phyloP scores from a whole-genome alignment of 1,140 invertebrate species.

The Drosophila ercepeae region DNA sequence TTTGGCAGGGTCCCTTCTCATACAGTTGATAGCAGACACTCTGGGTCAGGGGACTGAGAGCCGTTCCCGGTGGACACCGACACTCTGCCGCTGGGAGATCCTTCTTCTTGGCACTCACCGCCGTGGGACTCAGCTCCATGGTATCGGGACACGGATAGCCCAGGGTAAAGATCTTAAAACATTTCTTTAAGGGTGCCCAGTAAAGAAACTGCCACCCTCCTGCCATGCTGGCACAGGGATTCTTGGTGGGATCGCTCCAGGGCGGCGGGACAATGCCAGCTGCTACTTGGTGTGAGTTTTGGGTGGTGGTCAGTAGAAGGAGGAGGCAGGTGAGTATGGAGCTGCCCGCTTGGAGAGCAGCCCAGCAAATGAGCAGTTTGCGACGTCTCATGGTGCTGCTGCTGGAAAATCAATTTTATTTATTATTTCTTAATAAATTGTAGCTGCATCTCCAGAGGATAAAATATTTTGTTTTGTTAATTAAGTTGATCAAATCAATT shows the following conservation, averaged over 20 bases:
- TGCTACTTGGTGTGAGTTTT: conserved; percentile 25
- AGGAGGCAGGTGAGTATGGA: conserved; percentile 61
- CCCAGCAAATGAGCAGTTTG: conserved; percentile 69
- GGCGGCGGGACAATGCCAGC: conserved; percentile 90
- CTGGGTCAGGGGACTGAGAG: conserved; percentile 85
- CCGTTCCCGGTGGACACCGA: conserved; percentile 90
- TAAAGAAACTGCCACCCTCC: conserved; percentile 93
- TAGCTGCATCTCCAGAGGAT: too few relatives aligned
- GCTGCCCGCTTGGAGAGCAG: conserved; percentile 61
- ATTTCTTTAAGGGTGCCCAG: conserved; percentile 92
- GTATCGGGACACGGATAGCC: conserved; percentile 92
- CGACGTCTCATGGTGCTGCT: conserved; percentile 57
- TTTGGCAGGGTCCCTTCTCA: conserved; percentile 88
- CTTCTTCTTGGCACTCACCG: conserved; percentile 59
- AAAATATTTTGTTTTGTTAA: background rate
- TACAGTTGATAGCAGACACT: conserved; percentile 88
- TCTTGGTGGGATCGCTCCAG: conserved; percentile 91
- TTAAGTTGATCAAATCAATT: too few relatives aligned
- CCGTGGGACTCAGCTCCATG: conserved; percentile 90
- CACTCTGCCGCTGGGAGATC: conserved; percentile 87
- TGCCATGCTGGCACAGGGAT: conserved; percentile 91
- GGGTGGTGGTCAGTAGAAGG: conserved; percentile 43
- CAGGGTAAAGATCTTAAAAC: conserved; percentile 93
- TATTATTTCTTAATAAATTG: background rate
- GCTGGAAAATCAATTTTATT: background rate